Base-by-base conservation (phyloP, 2,888 invertebrate species). In the Eremobia ochroleuca region DNA sequence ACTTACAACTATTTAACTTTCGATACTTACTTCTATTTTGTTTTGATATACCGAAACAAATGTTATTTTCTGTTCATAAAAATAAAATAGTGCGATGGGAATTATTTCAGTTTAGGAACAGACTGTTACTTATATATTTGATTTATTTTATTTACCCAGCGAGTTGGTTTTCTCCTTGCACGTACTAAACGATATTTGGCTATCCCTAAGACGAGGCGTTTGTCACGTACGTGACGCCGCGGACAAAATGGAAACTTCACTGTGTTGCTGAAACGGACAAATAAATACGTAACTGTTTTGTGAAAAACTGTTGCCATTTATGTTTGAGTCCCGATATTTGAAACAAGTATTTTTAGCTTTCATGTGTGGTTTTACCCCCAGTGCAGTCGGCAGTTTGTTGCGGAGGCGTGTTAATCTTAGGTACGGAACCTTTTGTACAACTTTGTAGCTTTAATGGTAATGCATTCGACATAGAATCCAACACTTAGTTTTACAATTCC, bases 151-250 rank as follows among this genome's bases (percentile, higher is more conserved):
- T 97, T 96, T 96, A 95, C 94, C 94, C 94, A 90, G 91, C 90
- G 93, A 94, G 95, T 95, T 93, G 95, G 95, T 95, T 96, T 95
- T 94, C 96, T 95, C 91, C 93, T 94, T 92, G 93, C 96, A 97
- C 96, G 96, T 96, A 95, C 96, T 96, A 96, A 96, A 96, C 96
- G 96, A 96, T 96, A 96, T 97, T 97, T 96, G 96, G 96, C 96
- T 96, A 97, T 97, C 96, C 96, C 96, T 94, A 94, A 96, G 96
- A 96, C 96, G 96, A 94, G 91, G 93, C 93, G 96, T 96, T 95
- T 96, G 96, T 96, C 96, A 97, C 96, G 96, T 96, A 96, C 96
- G 96, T 96, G 96, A 94, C 93, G 94, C 92, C 91, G 91, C 93
- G 94, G 93, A 94, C 95, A 94, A 94, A 96, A 96, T 96, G 93